Conservation (phyloP, 2,888 invertebrate genomes). For the Mystacides longicornis region DNA sequence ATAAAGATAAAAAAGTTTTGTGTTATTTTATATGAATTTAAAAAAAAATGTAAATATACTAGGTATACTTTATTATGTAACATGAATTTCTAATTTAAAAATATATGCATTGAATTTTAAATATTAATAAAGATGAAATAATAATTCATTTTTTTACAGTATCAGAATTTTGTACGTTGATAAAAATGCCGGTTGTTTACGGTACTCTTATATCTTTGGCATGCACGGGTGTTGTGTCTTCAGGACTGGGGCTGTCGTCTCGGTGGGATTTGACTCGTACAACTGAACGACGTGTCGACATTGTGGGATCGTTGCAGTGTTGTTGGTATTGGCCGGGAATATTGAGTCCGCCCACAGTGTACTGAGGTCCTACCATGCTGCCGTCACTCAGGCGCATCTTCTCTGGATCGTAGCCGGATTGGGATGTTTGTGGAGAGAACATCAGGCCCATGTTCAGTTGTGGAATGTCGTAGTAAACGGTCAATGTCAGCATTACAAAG, state of each 20-base stretch:
- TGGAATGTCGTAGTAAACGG: constrained; percentile 83
- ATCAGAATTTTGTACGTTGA: no score
- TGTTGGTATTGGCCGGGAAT: constrained; percentile 35
- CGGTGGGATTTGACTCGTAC: constrained; percentile 58
- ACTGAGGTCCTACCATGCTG: constrained; percentile 30
- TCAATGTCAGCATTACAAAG: constrained; percentile 76
- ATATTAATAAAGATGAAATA: no score
- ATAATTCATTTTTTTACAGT: no score
- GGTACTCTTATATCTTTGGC: constrained; percentile 50
- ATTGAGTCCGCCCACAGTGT: constrained; percentile 34
- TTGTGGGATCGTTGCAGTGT: constrained; percentile 16
- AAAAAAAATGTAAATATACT: no score
- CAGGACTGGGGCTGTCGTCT: constrained; percentile 64
- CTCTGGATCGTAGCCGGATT: constrained; percentile 50
- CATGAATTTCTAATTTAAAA: no score
- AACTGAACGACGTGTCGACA: constrained; percentile 44
- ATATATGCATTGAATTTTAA: no score
- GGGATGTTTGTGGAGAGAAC: constrained; percentile 55
- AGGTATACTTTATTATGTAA: no score
- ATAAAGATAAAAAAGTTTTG: no score
- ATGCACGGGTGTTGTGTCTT: constrained; percentile 57
- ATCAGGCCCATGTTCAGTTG: constrained; percentile 76
- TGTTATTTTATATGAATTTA: no score
- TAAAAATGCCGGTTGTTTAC: constrained; percentile 35
- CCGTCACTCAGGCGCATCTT: constrained; percentile 58